Evolutionary conservation across 2,888 invertebrate genomes (phyloP), one percentile per base, ranked within the genome.

Genomic region (Rhimphoctona megacephalus): DNA sequence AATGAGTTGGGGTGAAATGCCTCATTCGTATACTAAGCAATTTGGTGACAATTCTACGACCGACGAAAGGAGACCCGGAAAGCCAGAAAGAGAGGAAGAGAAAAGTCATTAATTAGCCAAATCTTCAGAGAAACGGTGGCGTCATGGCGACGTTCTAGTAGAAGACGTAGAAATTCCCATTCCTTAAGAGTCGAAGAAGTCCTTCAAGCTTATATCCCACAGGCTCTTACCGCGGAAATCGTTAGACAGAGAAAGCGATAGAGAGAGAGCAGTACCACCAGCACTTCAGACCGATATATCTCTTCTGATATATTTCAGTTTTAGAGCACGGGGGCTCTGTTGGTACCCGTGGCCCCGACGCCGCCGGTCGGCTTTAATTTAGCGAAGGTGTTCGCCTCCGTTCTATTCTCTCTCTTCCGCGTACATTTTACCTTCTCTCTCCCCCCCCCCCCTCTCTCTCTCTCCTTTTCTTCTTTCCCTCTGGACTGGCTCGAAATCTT

Each of bases 261-360:
- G 33, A 64, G 46, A 46, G 64, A 64, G 76, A 49, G n/a, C n/a
- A 61, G 22, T 33, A 76, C 14, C 36, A 69, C 76, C 54, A 77
- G 80, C 76, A 78, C 82, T 87, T 77, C 88, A 89, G 88, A 89
- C 89, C 89, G 83, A 91, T 91, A 91, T 90, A 90, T 91, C 90
- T 90, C 87, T 89, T 88, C 88, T 89, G 88, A 90, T 90, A 90
- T 90, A 91, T 90, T 90, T 90, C 89, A 90, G 90, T 90, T 90
- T 90, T 89, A 90, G 88, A 87, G 84, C 88, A 84, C 81, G 69
- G 61, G 61, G 73, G 76, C 54, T 74, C 76, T 76, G 66, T 52
- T 25, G 87, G 88, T 89, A 80, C 81, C 86, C 81, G 52, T 83
- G 73, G 72, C 64, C 67, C 66, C 79, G 81, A 69, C 83, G 79